Evolutionary conservation across 2,888 invertebrate species (phyloP), one percentile per base, ranked within the genome.

Genomic region (Acheta domesticus): DNA sequence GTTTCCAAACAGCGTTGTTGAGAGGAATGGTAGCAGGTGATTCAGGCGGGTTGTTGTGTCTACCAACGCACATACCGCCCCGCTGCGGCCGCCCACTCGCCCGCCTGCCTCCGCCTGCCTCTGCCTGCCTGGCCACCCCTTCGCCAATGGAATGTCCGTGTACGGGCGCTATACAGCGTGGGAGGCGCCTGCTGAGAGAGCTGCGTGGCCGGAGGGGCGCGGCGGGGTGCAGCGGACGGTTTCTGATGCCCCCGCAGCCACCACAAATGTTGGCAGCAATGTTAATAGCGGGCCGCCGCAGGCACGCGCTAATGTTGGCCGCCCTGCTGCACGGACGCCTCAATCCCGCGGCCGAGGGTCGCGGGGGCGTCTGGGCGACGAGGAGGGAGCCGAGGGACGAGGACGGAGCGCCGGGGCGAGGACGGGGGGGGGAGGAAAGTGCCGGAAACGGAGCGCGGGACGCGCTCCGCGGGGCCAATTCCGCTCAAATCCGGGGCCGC

Each of bases 211-310:
- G 36, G 36, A 36, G 36, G 36, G 36, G 36, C 36, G 36, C 5
- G 36, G 36, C 36, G 36, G 36, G 4, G 36, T 8, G 36, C 62
- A 16, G 62, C n/a, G 62, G 16, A 62, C n/a, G 16, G 16, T n/a
- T 12, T 16, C 62, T n/a, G 62, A 14, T 62, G 62, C 62, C 62
- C 62, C 14, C 62, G 16, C 62, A 62, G 16, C 16, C n/a, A n/a
- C 62, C 62, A n/a, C 62, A 62, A 62, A 62, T 62, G 62, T 62
- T 62, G 62, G 62, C 62, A 62, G 14, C 62, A 62, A 62, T 62
- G 62, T 62, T 62, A 62, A 62, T 62, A 62, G 62, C 62, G 62
- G 14, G 16, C 62, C 62, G 62, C 62, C 62, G 62, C 62, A 62
- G 62, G 62, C 62, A 62, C n/a, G 62, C 62, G 62, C 62, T 62